Evolutionary conservation across 2,797 vertebrate species (phyloP), one percentile per base, ranked within the genome.

Genomic region (Cyprinodon diabolis): DNA sequence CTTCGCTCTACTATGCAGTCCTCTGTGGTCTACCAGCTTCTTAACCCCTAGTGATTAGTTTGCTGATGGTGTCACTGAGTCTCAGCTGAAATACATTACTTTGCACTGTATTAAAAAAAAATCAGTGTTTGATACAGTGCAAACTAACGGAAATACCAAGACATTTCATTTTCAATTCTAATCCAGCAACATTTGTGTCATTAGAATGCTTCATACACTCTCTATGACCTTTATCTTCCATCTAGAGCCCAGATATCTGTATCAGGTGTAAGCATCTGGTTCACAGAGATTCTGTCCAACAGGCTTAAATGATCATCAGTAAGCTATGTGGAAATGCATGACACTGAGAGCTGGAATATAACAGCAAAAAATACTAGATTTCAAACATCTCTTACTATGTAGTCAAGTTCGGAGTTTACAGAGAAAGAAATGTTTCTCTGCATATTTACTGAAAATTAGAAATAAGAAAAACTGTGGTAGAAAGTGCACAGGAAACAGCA

Each of bases 181-280:
- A 63, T 43, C 37, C 19, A 43, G 60, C 43, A 63, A 43, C 10
- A 43, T 63, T 40, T 63, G 60, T n/a, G 19, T 43, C 60, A 63
- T 63, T 63, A 63, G 17, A 43, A 43, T 63, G 60, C 60, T 63
- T 43, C 60, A 63, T 43, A 63, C 60, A 63, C 37, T 63, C 37
- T 21, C 60, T 63, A 19, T 63, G 60, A 63, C 60, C 60, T 63
- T 63, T 63, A 21, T 40, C 37, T 40, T 63, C 35, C 13, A 43
- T 63, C 37, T 43, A 43, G 11, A 63, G 37, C 35, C 17, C 4
- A 43, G 60, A 63, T 63, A 43, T 63, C 60, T 43, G 15, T 49
- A 21, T 54, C 37, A 63, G 19, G 58, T 1, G 58, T 40, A 21
- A 63, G 35, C 35, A 37, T 63, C 37, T 40, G 19, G 58, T 40